Evolutionary conservation across 2,113 vertebrate genomes (phyloP), one percentile per base, ranked within the genome.

Genomic region (Spea bombifrons): DNA sequence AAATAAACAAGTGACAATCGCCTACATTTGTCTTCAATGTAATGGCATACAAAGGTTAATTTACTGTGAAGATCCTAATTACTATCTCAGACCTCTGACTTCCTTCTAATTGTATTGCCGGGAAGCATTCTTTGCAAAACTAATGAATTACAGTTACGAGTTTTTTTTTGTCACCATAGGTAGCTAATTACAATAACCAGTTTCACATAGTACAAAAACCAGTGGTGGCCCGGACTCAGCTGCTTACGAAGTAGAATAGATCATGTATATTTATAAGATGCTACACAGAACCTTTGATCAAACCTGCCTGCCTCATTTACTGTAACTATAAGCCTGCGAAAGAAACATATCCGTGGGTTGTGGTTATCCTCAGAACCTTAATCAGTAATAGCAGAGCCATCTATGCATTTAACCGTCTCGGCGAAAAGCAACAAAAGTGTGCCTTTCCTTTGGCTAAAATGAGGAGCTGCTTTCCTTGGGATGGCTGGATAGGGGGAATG

Each of bases 11-110:
- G 63, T 79, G 77, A 73, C 70, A 72, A 63, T 59, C 73, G 70
- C 53, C 67, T 80, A 73, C 78, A 80, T 74, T 80, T 74, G 78
- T 80, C 78, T 80, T 68, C 53, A 3, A 30, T 49, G 73, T 80
- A 80, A 80, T 80, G 71, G 78, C 52, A 59, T 80, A 80, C 75
- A 80, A 80, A 80, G 78, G 78, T 80, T 74, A 80, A 80, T 80
- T 80, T 80, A 71, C 71, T 80, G 53, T 48, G 45, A 71, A 46
- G 53, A 52, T 73, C 65, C 68, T 80, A 80, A 80, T 80, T 74
- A 74, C 71, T 66, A 59, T 47, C 71, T 47, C 15, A 53, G 78
- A 80, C 78, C 78, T 80, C 73, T 80, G 78, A 66, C 71, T 50
- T 55, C 63, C 16, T 55, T 73, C 71, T 80, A 80, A 80, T 80